phyloP scores from a whole-genome alignment of 2,888 invertebrate genomes.

The Mycalesis mineus region DNA sequence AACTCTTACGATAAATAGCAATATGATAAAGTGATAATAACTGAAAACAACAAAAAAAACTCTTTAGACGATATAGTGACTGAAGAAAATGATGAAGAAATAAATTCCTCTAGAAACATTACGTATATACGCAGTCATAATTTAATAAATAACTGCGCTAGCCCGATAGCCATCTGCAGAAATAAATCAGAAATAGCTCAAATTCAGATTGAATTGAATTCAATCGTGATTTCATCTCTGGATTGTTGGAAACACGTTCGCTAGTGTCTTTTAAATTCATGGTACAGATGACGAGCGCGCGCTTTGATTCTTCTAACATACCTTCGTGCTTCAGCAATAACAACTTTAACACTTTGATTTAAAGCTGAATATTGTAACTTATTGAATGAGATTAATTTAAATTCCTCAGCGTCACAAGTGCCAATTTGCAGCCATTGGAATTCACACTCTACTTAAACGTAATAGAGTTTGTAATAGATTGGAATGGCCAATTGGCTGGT shows the following conservation, averaged over 20 bases:
- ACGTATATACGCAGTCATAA: neutral
- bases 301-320: constrained; percentile 11
- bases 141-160: neutral
- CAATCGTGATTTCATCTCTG: constrained; percentile 30
- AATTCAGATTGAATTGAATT: constrained; percentile 28
- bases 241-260: constrained; percentile 26
- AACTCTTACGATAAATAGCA: too few species aligned
- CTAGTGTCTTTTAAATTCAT: constrained; percentile 30
- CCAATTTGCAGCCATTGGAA: constrained; percentile 11
- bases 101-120: neutral
- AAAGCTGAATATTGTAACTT: constrained; percentile 3
- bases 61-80: neutral
- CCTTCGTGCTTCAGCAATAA: neutral
- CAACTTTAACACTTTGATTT: constrained; percentile 6
- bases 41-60: too few species aligned
- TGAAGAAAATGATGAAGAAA: neutral
- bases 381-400: constrained; percentile 17
- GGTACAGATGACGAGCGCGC: constrained; percentile 26
- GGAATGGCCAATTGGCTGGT: constrained; percentile 12
- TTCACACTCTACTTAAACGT: constrained; percentile 9
- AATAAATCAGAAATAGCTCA: constrained; percentile 12
- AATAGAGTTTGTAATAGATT: constrained; percentile 10
- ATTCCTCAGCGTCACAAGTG: constrained; percentile 16
- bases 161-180: neutral
- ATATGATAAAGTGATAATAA: too few species aligned